Conservation (phyloP, 2,888 invertebrate genomes). For the Syrista parreyssii region DNA sequence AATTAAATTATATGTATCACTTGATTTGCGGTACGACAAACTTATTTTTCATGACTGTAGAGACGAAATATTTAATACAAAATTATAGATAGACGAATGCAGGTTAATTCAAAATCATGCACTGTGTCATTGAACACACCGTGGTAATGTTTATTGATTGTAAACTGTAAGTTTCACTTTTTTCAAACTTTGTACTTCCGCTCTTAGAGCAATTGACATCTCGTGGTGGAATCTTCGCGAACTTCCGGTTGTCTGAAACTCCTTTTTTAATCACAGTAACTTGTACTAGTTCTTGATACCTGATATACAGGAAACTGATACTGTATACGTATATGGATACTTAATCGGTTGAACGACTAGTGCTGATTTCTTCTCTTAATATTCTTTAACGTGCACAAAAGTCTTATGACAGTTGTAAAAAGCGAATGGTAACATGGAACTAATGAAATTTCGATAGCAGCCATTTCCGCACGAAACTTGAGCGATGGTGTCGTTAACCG, state of each 20-base stretch:
- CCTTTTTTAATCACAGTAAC: background rate
- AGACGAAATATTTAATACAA: background rate
- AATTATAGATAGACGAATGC: background rate
- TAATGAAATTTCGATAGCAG: background rate
- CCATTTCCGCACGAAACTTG: background rate
- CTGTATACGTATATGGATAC: background rate
- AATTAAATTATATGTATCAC: background rate
- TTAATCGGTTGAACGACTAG: background rate
- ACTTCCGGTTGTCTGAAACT: background rate
- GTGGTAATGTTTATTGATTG: too few species aligned
- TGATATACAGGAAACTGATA: constrained; percentile 10
- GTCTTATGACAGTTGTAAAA: background rate
- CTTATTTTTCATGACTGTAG: background rate
- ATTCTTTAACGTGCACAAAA: background rate
- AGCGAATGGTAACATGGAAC: background rate
- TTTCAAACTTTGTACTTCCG: background rate
- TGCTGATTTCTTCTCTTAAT: background rate
- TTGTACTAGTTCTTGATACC: background rate
- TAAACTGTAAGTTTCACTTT: background rate
- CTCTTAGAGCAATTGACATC: too few species aligned
- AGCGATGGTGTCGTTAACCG: constrained; percentile 2
- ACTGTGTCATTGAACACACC: too few species aligned
- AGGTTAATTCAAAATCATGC: too few species aligned
- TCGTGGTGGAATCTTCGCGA: background rate
- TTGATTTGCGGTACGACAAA: background rate